phyloP scores from a whole-genome alignment of 2,113 vertebrate species.

The Laticauda colubrina region DNA sequence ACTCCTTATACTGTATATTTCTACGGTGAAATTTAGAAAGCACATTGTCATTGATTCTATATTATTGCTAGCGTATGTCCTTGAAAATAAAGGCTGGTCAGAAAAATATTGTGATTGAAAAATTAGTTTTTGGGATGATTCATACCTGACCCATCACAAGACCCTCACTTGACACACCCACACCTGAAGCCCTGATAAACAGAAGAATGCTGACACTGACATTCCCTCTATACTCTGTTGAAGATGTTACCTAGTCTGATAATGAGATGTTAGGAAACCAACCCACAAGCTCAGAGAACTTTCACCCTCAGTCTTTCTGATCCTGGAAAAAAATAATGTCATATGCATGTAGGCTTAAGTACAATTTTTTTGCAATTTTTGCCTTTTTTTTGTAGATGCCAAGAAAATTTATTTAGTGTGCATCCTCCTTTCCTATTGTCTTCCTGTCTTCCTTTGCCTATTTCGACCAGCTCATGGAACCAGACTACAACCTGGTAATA shows the following conservation, averaged over 20 bases:
- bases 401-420: not conserved
- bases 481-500: not conserved
- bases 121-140: not conserved
- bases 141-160: no score
- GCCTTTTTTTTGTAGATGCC: not conserved
- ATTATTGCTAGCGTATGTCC: not conserved
- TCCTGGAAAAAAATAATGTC: not conserved
- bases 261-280: no score
- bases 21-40: not conserved
- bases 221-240: no score
- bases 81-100: not conserved
- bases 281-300: no score
- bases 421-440: not conserved
- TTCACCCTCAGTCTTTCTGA: not conserved
- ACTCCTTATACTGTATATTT: not conserved
- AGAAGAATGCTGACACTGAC: no score
- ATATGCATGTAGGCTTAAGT: not conserved
- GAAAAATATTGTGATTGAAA: not conserved
- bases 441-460: not conserved
- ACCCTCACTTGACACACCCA: no score
- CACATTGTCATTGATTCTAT: not conserved
- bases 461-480: not conserved
- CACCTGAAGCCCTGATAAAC: no score
- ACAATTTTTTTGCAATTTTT: not conserved
- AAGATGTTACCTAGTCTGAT: no score